Base-by-base conservation (phyloP, 2,797 vertebrate species). In the Oryzias sinensis region DNA sequence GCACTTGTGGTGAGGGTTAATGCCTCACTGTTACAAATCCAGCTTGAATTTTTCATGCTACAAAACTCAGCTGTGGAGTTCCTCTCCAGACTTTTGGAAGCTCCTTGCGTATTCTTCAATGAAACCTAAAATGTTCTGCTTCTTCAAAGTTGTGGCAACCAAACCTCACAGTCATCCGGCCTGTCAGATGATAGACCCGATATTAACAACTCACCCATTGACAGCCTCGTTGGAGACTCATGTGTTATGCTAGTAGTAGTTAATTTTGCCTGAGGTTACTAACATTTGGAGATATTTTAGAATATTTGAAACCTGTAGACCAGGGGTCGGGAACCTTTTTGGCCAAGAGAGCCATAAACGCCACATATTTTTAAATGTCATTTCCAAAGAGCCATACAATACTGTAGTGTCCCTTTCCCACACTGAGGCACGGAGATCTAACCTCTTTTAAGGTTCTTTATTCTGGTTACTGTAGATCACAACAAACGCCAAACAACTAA, bases 251-350 rank as follows among this genome's bases (percentile, higher is more conserved):
- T 62, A 14, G 51, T 33, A 25, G 11, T 16, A 1, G 14, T 29
- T n/a, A 41, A 45, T 41, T 27, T 16, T 56, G 51, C 50, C 2
- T n/a, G 20, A 50, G 47, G 53, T 42, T 14, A 18, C 47, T 18
- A 22, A 55, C 43, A 47, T 50, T 37, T 52, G 65, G 48, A 24
- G 20, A 48, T 25, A 47, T 17, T 33, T 70, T 52, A n/a, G 5
- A 40, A 68, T 57, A 52, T 49, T 63, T 53, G 45, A 33, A 53
- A 49, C 40, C 16, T 7, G 15, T 1, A 40, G 16, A 13, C 22
- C n/a, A n/a, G n/a, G n/a, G n/a, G n/a, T n/a, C n/a, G n/a, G n/a
- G n/a, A n/a, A n/a, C n/a, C n/a, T n/a, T n/a, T n/a, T n/a, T n/a
- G n/a, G n/a, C n/a, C n/a, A n/a, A n/a, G n/a, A n/a, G n/a, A n/a